Percentiles rank a stretch among this genome's conserved stretches.
Evolutionary conservation across 2,888 invertebrate genomes (phyloP).

Genomic region (Xestia sexstrigata): DNA sequence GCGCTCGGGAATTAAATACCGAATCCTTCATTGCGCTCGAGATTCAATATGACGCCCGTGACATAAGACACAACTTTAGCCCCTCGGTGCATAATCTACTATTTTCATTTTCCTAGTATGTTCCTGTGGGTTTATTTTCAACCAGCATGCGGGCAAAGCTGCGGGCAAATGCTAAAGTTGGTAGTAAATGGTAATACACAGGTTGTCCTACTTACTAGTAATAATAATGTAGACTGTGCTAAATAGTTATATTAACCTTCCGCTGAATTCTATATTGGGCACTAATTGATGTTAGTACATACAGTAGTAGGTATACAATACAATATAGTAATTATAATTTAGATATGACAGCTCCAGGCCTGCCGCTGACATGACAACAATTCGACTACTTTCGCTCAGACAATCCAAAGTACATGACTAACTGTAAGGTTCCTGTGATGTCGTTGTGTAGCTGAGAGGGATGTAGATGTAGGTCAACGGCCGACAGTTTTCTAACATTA

Average conservation of each 20-base stretch:
- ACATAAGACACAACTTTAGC: too few species aligned
- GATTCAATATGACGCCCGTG: too few species aligned
- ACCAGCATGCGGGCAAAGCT: too few species aligned
- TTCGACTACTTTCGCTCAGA: background rate
- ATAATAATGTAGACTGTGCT: conserved; percentile 1
- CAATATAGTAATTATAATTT: background rate
- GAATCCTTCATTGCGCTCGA: too few species aligned
- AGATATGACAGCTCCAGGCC: background rate
- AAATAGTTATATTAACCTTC: conserved; percentile 28
- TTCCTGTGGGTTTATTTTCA: too few species aligned
- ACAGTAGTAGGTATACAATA: background rate
- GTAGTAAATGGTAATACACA: background rate
- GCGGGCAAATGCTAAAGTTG: background rate
- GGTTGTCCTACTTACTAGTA: background rate
- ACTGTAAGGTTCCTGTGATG: background rate
- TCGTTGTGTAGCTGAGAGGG: background rate
- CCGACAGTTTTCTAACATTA: background rate
- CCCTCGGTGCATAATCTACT: too few species aligned
- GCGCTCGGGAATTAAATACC: too few species aligned
- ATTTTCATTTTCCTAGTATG: background rate
- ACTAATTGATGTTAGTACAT: conserved; percentile 30
- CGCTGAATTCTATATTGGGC: conserved; percentile 43
- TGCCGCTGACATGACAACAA: conserved; percentile 1
- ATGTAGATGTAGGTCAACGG: background rate
- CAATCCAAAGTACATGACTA: background rate